Conservation (phyloP, 2,797 vertebrate species). For the Spondyliosoma cantharus region DNA sequence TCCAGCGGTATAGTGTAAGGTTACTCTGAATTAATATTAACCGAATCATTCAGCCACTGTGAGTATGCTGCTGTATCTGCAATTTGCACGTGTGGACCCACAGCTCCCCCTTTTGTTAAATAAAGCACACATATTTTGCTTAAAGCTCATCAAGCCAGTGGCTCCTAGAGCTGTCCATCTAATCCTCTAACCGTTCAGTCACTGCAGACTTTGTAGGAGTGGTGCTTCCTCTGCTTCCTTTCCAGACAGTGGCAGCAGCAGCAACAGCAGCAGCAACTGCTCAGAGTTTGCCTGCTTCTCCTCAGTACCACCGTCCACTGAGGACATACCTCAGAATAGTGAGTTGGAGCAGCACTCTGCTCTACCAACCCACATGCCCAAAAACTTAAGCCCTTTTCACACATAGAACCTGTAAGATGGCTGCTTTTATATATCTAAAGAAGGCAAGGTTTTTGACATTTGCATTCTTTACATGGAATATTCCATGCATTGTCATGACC, state of each 20-base stretch:
- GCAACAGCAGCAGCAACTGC: conserved; percentile 88
- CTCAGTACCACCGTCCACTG: conserved; percentile 88
- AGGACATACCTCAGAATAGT: conserved; percentile 91
- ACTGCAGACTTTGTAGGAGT: conserved; percentile 25
- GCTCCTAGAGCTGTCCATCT: background rate
- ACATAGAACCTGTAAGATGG: conserved; percentile 14
- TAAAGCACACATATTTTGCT: background rate
- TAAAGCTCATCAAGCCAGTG: background rate
- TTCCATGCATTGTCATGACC: background rate
- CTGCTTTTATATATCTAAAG: background rate
- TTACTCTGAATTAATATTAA: background rate
- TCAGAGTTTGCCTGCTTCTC: conserved; percentile 89
- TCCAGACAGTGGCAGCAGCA: conserved; percentile 83
- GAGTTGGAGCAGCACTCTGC: conserved; percentile 87
- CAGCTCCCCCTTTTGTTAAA: conserved; percentile 15
- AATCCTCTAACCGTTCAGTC: background rate
- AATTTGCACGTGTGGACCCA: conserved; percentile 3
- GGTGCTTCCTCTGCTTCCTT: conserved; percentile 59
- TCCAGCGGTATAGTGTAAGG: background rate
- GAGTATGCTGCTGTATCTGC: background rate
- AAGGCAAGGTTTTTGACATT: background rate
- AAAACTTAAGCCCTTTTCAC: conserved; percentile 67
- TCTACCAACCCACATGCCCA: conserved; percentile 55
- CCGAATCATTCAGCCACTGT: background rate
- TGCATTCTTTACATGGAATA: background rate